These are phyloP conservation scores for Machimus rusticus DNA, from an alignment of 2,888 invertebrate species.

Conservation along the genomic window DNA sequence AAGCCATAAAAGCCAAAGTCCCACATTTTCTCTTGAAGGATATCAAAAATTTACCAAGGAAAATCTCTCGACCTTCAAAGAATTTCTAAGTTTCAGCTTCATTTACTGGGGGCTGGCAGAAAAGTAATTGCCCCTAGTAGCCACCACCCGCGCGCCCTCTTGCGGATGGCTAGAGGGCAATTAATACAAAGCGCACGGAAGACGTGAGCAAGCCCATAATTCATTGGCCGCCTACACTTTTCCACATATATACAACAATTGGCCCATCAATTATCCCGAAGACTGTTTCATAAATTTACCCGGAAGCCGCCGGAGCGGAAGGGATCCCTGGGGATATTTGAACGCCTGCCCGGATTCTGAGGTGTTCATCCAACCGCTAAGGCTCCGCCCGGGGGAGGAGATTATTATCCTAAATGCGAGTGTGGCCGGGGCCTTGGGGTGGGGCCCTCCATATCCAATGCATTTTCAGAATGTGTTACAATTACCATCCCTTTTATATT, in stretches of 20 bases:
- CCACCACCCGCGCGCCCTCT: background rate
- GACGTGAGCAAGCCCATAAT: background rate
- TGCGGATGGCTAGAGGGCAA: background rate
- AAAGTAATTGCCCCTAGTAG: background rate
- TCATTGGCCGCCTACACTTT: background rate
- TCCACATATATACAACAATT: background rate
- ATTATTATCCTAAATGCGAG: background rate
- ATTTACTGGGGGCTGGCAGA: background rate
- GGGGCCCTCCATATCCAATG: background rate
- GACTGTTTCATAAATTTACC: background rate
- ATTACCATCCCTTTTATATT: conserved; percentile 5
- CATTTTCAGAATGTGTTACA: background rate
- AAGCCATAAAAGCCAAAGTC: background rate
- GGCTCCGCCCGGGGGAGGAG: background rate
- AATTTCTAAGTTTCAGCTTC: background rate
- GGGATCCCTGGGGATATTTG: background rate
- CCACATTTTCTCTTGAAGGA: background rate
- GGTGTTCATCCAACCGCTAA: background rate
- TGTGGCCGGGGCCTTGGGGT: no score
- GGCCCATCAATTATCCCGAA: conserved; percentile 11
- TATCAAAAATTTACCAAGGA: background rate
- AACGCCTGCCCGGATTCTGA: background rate
- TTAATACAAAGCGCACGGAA: background rate
- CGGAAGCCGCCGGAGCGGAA: background rate
- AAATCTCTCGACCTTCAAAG: background rate